Percentiles rank a stretch among this genome's conserved stretches.
These are phyloP conservation scores for Heteractis magnifica DNA, from an alignment of 92 coral and sea anemone genomes.

Conservation along the genomic window DNA sequence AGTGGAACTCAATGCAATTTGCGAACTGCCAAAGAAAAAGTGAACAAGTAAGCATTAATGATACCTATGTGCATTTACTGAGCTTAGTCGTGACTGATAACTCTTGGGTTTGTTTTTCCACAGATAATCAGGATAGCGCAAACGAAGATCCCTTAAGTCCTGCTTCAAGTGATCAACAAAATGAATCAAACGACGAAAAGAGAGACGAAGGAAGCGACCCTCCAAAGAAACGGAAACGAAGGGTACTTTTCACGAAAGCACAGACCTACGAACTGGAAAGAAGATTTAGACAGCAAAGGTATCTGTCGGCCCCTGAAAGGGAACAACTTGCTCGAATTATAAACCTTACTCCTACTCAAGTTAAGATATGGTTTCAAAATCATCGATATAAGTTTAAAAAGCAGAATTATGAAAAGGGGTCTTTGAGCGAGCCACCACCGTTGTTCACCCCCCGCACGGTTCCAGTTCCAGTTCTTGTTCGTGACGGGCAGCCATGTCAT, in stretches of 20 bases:
- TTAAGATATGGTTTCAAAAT: conserved; percentile 99
- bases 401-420: conserved; percentile 87
- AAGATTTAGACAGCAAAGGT: conserved; percentile 92
- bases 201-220: conserved; percentile 68
- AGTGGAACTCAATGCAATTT: conserved; percentile 35
- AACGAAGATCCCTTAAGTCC: conserved; percentile 61
- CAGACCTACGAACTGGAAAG: conserved; percentile 99
- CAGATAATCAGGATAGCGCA: conserved; percentile 54
- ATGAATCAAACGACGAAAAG: conserved; percentile 57
- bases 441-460: conserved; percentile 90
- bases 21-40: conserved; percentile 25
- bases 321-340: conserved; percentile 95
- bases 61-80: conserved; percentile 29
- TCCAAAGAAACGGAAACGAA: conserved; percentile 96
- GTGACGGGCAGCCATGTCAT: conserved; percentile 92
- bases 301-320: conserved; percentile 97
- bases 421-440: conserved; percentile 72
- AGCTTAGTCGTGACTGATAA: conserved; percentile 28
- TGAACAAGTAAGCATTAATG: conserved; percentile 23
- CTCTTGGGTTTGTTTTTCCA: conserved; percentile 32
- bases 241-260: conserved; percentile 95
- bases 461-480: conserved; percentile 84
- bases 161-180: conserved; percentile 58
- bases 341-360: conserved; percentile 97
- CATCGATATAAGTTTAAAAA: conserved; percentile 99